A percentile compares a stretch with the other conserved stretches of the same genome.
These are phyloP conservation scores for Nematolebias whitei DNA, from an alignment of 2,113 vertebrate species.

Conservation along the genomic window DNA sequence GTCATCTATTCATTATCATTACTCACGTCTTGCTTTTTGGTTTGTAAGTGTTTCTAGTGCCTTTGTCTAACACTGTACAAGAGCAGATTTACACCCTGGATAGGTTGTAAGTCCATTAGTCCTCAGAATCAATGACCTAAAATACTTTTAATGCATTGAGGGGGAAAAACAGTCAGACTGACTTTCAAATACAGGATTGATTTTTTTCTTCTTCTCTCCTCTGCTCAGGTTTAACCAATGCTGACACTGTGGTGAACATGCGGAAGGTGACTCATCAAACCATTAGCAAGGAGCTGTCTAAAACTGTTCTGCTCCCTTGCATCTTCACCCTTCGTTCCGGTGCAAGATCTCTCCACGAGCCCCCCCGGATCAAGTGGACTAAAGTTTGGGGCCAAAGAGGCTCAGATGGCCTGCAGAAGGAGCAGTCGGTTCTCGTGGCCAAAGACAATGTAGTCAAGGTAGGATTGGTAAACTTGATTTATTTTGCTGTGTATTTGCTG, in stretches of 20 bases:
- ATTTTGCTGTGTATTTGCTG: rapidly evolving
- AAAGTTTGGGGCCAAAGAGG: slow-evolving; percentile 87
- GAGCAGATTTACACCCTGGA: too few relatives aligned
- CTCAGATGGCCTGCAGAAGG: slow-evolving; percentile 83
- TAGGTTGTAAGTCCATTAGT: too few relatives aligned
- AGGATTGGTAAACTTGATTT: background rate
- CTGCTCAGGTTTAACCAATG: slow-evolving; percentile 74
- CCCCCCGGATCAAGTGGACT: slow-evolving; percentile 94
- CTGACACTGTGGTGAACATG: slow-evolving; percentile 87
- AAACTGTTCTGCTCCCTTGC: slow-evolving; percentile 87
- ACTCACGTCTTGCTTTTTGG: too few relatives aligned
- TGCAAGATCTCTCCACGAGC: slow-evolving; percentile 70
- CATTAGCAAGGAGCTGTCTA: slow-evolving; percentile 84
- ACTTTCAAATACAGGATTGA: slow-evolving; percentile 26
- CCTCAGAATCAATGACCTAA: slow-evolving; percentile 41
- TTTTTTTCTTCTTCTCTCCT: slow-evolving; percentile 1
- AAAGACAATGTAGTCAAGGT: slow-evolving; percentile 91
- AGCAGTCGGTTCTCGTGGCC: slow-evolving; percentile 90
- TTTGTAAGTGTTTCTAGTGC: too few relatives aligned
- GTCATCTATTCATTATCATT: too few relatives aligned
- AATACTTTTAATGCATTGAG: slow-evolving; percentile 25
- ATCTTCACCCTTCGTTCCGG: slow-evolving; percentile 84
- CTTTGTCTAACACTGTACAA: too few relatives aligned
- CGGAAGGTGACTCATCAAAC: slow-evolving; percentile 83
- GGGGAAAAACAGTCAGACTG: slow-evolving; percentile 10